phyloP scores from a whole-genome alignment of 2,113 vertebrate genomes.

The Otocyon megalotis region DNA sequence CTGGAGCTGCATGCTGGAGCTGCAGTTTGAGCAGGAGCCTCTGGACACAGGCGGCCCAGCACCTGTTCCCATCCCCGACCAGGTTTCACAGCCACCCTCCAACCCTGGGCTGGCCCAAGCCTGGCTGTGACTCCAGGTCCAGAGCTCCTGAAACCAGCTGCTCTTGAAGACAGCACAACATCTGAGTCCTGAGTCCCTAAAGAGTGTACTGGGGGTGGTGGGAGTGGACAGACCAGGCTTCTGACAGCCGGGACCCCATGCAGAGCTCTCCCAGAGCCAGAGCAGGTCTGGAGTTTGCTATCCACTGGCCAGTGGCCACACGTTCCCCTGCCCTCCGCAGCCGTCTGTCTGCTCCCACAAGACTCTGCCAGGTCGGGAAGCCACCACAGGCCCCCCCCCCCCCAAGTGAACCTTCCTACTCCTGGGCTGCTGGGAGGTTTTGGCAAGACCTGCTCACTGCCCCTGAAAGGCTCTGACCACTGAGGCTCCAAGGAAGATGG shows the following conservation, averaged over 20 bases:
- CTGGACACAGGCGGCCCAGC: no score
- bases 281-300: neutral
- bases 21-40: neutral
- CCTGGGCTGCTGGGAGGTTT: neutral
- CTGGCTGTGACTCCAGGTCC: neutral
- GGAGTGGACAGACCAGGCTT: neutral
- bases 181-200: neutral
- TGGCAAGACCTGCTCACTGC: neutral
- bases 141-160: neutral
- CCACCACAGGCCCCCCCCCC: neutral
- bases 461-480: neutral
- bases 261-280: neutral
- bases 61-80: neutral
- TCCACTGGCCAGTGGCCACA: neutral
- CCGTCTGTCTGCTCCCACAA: neutral
- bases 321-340: neutral
- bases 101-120: neutral
- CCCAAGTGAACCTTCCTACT: neutral
- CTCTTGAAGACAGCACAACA: neutral
- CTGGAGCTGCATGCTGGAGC: neutral
- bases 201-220: accelerated
- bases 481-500: neutral
- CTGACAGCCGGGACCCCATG: neutral
- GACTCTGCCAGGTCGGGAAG: neutral
- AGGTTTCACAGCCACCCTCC: neutral